Evolutionary conservation across 2,797 vertebrate genomes (phyloP).

Genomic region (Antrozous pallidus): DNA sequence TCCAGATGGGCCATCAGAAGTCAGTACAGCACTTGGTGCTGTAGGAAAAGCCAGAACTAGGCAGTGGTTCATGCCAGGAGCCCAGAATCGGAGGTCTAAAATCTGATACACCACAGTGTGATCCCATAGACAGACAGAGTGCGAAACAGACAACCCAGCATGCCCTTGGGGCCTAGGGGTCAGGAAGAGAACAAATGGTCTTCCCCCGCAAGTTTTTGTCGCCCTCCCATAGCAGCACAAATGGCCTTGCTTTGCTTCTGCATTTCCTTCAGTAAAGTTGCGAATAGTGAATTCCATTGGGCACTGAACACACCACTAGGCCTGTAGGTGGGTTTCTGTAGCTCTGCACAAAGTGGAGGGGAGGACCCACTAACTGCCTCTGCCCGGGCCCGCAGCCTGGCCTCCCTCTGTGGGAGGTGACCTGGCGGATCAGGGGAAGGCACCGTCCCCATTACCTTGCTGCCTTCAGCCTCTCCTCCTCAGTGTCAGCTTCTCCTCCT

Average conservation of each 20-base stretch:
- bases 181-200: background rate
- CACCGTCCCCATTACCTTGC: too few species aligned
- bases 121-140: background rate
- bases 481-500: too few species aligned
- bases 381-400: too few species aligned
- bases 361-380: background rate
- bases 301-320: background rate
- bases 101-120: background rate
- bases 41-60: background rate
- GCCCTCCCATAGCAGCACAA: background rate
- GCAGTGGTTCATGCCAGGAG: background rate
- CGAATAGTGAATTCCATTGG: background rate
- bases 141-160: background rate
- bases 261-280: background rate
- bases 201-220: background rate
- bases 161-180: background rate
- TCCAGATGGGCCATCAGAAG: background rate
- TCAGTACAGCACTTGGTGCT: background rate
- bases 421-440: too few species aligned
- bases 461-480: too few species aligned
- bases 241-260: background rate
- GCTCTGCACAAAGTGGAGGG: background rate
- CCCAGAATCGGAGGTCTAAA: background rate
- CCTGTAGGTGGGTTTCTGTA: rapidly evolving
- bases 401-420: too few species aligned